Conservation (phyloP, 2,888 invertebrate species). For the Drosophila paracracens region DNA sequence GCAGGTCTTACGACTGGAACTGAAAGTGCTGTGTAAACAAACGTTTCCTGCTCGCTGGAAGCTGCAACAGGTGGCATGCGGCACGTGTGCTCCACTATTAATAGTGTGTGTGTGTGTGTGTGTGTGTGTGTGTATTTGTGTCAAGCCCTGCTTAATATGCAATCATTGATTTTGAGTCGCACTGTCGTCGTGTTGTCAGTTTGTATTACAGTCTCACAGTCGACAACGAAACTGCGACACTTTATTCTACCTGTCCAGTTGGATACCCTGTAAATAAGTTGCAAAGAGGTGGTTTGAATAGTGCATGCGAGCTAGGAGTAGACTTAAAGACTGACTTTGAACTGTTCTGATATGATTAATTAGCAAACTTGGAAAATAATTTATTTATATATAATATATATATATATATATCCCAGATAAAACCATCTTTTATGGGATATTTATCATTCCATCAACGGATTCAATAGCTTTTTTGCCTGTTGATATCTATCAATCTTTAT, state of each 20-base stretch:
- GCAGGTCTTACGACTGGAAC: neutral
- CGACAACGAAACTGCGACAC: slow-evolving; percentile 1
- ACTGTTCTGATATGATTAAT: no score
- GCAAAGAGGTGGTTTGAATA: neutral
- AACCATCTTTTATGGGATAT: neutral
- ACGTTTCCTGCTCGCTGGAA: slow-evolving; percentile 1
- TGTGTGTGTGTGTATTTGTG: neutral
- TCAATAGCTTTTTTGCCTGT: neutral
- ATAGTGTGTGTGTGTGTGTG: neutral
- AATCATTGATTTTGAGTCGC: slow-evolving; percentile 37
- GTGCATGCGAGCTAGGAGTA: neutral
- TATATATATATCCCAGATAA: neutral
- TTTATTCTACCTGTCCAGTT: slow-evolving; percentile 22
- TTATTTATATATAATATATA: neutral
- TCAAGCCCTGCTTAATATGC: slow-evolving; percentile 59
- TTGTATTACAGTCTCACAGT: slow-evolving; percentile 41
- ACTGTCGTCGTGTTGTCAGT: slow-evolving; percentile 45
- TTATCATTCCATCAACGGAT: neutral
- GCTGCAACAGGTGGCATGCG: slow-evolving; percentile 47
- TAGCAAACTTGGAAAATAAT: no score
- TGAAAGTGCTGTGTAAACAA: slow-evolving; percentile 34
- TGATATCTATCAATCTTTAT: slow-evolving; percentile 34
- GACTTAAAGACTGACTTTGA: neutral
- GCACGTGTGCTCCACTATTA: slow-evolving; percentile 47
- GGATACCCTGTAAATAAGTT: slow-evolving; percentile 12